These are phyloP conservation scores for Cyclopterus lumpus DNA, from an alignment of 2,797 vertebrate genomes.

Conservation along the genomic window DNA sequence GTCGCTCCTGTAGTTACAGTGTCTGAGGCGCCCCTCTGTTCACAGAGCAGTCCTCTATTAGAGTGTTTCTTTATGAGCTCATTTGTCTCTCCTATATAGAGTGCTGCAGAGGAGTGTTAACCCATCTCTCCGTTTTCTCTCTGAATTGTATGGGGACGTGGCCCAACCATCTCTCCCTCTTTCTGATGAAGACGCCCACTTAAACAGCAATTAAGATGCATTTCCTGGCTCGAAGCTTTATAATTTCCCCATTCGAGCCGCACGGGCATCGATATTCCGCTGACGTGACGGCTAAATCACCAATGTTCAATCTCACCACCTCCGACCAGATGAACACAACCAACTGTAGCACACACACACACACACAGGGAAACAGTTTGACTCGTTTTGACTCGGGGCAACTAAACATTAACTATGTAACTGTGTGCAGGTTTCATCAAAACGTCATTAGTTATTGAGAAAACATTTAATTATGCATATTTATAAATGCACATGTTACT, in stretches of 20 bases:
- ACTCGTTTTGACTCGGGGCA: too few relatives aligned
- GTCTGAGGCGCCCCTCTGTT: slow-evolving; percentile 45
- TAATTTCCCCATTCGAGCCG: slow-evolving; percentile 77
- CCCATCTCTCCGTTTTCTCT: slow-evolving; percentile 76
- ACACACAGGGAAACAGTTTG: neutral
- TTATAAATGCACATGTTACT: neutral
- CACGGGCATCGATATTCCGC: slow-evolving; percentile 79
- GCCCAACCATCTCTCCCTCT: slow-evolving; percentile 69
- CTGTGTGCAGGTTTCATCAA: neutral
- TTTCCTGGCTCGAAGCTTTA: slow-evolving; percentile 76
- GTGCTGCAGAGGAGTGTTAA: slow-evolving; percentile 73
- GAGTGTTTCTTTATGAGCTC: slow-evolving; percentile 76
- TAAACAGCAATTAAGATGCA: slow-evolving; percentile 84
- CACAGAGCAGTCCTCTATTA: slow-evolving; percentile 72
- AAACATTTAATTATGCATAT: neutral
- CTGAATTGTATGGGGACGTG: slow-evolving; percentile 64
- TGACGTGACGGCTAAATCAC: slow-evolving; percentile 76
- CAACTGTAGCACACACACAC: slow-evolving; percentile 40
- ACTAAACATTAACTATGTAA: too few relatives aligned
- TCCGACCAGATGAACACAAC: slow-evolving; percentile 58
- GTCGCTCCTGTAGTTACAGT: slow-evolving; percentile 60
- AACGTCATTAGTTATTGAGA: neutral
- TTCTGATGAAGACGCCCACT: slow-evolving; percentile 82
- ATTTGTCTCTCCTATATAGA: slow-evolving; percentile 76
- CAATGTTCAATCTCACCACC: slow-evolving; percentile 63